Evolutionary conservation across 2,113 vertebrate genomes (phyloP).

Genomic region (Promerops cafer): DNA sequence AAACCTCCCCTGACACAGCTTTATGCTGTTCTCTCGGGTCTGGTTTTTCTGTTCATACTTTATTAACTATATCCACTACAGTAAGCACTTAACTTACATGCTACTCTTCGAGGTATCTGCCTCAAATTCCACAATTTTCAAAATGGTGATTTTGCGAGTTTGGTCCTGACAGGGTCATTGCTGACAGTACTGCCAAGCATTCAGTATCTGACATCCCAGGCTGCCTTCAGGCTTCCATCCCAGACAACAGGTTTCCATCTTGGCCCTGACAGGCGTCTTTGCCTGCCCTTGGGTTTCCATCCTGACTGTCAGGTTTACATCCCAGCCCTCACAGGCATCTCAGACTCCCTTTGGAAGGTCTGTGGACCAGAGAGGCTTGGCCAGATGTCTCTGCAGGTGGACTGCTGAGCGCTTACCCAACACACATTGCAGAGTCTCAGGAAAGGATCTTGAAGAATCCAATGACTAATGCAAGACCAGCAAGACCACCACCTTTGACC

Average conservation of each 20-base stretch:
- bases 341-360: neutral
- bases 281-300: neutral
- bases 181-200: neutral
- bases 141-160: neutral
- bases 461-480: neutral
- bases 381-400: neutral
- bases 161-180: neutral
- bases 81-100: neutral
- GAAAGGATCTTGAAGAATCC: neutral
- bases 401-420: rapidly evolving
- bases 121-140: neutral
- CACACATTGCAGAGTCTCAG: neutral
- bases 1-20: neutral
- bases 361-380: neutral
- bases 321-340: too few relatives aligned
- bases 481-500: neutral
- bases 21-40: rapidly evolving
- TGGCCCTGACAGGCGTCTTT: neutral
- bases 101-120: neutral
- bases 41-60: neutral
- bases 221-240: neutral
- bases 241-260: too few relatives aligned
- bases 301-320: neutral
- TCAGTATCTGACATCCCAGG: rapidly evolving
- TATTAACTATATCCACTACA: rapidly evolving